Evolutionary conservation across 2,888 invertebrate species (phyloP).

Genomic region (Apomyelois bistriatella): DNA sequence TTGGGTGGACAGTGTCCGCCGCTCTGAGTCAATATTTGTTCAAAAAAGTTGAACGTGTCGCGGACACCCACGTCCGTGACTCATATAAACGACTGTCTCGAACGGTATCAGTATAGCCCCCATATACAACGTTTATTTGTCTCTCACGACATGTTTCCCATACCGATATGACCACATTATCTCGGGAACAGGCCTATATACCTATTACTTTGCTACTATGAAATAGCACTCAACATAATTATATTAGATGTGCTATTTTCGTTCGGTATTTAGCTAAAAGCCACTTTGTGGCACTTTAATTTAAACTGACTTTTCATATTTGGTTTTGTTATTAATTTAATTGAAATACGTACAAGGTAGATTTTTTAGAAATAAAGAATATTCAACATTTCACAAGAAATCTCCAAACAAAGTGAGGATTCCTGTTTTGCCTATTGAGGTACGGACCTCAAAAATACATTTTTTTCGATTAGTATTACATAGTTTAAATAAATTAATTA

Average conservation of each 20-base stretch:
- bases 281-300: no score
- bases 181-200: constrained; percentile 8
- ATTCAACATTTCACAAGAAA: no score
- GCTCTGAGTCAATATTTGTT: constrained; percentile 29
- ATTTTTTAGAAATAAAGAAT: no score
- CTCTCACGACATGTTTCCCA: constrained; percentile 36
- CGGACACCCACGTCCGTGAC: constrained; percentile 40
- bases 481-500: no score
- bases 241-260: neutral
- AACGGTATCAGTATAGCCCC: constrained; percentile 20
- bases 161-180: constrained; percentile 29
- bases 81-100: constrained; percentile 28
- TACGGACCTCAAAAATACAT: no score
- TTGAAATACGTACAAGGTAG: no score
- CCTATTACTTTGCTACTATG: neutral
- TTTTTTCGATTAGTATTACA: no score
- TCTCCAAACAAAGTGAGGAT: no score
- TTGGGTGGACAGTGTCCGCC: constrained; percentile 16
- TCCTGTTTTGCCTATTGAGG: no score
- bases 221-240: neutral
- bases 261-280: no score
- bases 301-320: no score
- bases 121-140: constrained; percentile 25
- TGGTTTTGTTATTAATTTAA: no score
- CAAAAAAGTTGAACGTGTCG: constrained; percentile 22